Percentiles rank a stretch among this genome's conserved stretches.
phyloP scores from a whole-genome alignment of 2,113 vertebrate species.

The Ptilorrhoa leucosticta region DNA sequence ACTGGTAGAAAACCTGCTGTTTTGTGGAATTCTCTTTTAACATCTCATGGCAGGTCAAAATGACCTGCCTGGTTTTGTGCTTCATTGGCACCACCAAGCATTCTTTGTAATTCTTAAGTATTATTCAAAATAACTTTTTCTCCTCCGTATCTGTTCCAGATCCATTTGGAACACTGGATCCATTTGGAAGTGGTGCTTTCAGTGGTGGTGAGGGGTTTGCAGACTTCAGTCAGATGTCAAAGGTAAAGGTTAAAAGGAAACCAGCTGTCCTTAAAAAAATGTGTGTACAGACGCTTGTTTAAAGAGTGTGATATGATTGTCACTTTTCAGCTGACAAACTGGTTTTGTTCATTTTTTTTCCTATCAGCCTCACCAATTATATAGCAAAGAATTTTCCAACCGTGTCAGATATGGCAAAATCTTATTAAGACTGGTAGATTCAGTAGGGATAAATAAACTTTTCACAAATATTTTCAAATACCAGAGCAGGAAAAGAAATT shows the following conservation, averaged over 20 bases:
- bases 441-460: background rate
- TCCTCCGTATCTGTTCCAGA: constrained; percentile 70
- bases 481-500: background rate
- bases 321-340: background rate
- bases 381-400: background rate
- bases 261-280: background rate
- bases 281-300: background rate
- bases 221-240: constrained; percentile 97
- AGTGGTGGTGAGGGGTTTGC: constrained; percentile 87
- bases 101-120: background rate
- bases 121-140: background rate
- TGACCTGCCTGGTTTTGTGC: background rate
- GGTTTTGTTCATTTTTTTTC: background rate
- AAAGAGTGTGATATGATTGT: background rate
- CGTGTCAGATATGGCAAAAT: background rate
- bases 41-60: background rate
- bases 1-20: background rate
- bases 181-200: constrained; percentile 87
- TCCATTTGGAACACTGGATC: constrained; percentile 88
- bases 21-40: background rate
- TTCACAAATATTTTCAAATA: background rate
- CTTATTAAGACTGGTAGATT: background rate
- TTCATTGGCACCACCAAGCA: background rate
- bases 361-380: background rate
- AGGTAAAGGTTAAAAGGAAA: constrained; percentile 69